phyloP scores from a whole-genome alignment of 2,113 vertebrate species.

The Spea bombifrons region DNA sequence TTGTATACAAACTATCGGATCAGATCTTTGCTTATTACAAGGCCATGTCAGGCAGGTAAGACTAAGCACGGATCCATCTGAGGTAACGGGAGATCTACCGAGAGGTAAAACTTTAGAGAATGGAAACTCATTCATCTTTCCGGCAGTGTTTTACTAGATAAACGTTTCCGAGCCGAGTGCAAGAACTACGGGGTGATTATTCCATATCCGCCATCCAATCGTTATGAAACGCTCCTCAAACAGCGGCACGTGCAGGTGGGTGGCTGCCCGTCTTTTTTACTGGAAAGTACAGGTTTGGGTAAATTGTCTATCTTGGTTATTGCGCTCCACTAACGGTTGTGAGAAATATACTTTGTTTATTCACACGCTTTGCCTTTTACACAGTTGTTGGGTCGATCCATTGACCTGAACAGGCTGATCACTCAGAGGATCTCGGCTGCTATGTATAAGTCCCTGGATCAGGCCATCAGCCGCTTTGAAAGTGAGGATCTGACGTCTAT shows the following conservation, averaged over 20 bases:
- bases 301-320: too few species aligned
- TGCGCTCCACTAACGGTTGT: too few species aligned
- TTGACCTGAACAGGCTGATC: conserved; percentile 96
- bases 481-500: conserved; percentile 97
- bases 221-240: conserved; percentile 95
- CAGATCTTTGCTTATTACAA: conserved; percentile 99
- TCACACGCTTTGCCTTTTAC: conserved; percentile 22
- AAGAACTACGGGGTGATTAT: conserved; percentile 99
- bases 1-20: conserved; percentile 98
- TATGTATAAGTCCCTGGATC: conserved; percentile 97
- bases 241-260: conserved; percentile 96
- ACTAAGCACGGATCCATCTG: not conserved
- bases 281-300: too few species aligned
- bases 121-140: conserved; percentile 14
- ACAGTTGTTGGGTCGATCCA: conserved; percentile 91
- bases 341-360: not conserved
- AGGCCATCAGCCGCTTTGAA: conserved; percentile 97
- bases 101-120: not conserved
- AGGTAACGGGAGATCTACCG: not conserved
- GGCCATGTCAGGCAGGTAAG: conserved; percentile 97
- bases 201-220: conserved; percentile 95
- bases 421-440: conserved; percentile 97
- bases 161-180: conserved; percentile 95
- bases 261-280: too few species aligned
- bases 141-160: conserved; percentile 90